These are phyloP conservation scores for Syngnathoides biaculeatus DNA, from an alignment of 2,113 vertebrate genomes.

Conservation along the genomic window DNA sequence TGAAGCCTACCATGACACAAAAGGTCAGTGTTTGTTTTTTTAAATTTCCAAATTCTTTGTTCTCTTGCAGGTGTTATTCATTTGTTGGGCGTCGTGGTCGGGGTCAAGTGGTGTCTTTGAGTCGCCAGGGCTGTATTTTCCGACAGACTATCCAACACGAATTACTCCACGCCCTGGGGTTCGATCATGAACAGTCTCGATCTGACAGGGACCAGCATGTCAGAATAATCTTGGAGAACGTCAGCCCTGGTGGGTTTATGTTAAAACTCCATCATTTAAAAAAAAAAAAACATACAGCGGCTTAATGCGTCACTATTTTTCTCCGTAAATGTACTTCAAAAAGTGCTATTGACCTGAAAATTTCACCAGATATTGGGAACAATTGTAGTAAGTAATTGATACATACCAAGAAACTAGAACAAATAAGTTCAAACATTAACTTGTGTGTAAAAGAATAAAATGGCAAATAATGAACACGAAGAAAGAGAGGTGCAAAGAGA, in stretches of 20 bases:
- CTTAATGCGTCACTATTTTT: no score
- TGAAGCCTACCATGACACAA: no score
- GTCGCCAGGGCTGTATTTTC: constrained; percentile 50
- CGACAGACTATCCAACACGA: constrained; percentile 59
- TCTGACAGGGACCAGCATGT: constrained; percentile 68
- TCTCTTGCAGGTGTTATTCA: constrained; percentile 66
- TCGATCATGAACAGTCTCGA: constrained; percentile 73
- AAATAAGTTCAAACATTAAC: no score
- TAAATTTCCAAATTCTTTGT: no score
- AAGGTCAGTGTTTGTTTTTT: not conserved
- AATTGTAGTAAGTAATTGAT: no score
- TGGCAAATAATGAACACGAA: no score
- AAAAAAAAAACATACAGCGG: not conserved
- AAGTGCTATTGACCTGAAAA: no score
- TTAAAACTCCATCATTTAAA: not conserved
- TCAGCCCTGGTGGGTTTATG: constrained; percentile 36
- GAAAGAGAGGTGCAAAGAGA: no score
- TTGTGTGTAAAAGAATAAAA: no score
- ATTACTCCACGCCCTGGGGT: constrained; percentile 72
- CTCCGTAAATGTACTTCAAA: no score
- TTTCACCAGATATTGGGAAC: no score
- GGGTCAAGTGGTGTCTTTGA: constrained; percentile 61
- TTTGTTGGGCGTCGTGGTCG: constrained; percentile 50
- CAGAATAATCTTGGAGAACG: constrained; percentile 54
- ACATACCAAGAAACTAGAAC: no score